These are phyloP conservation scores for Agelas oroides DNA, from an alignment of 37 sponge, comb jelly and placozoan genomes.

Conservation along the genomic window DNA sequence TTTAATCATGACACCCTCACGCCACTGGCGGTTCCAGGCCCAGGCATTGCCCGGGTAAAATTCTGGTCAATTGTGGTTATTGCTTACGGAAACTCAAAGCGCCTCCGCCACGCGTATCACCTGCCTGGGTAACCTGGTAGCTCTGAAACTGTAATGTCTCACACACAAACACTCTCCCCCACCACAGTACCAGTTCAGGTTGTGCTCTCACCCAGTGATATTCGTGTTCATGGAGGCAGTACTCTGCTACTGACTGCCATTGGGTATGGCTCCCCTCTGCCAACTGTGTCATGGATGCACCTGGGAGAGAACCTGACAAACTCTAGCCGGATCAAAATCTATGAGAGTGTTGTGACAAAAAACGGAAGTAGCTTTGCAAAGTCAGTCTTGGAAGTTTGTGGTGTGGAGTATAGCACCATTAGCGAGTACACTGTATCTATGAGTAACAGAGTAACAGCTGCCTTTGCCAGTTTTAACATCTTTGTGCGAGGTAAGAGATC, in stretches of 20 bases:
- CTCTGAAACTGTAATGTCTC: too few relatives aligned
- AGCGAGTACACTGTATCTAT: too few relatives aligned
- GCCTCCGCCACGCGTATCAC: too few relatives aligned
- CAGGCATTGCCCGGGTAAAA: too few relatives aligned
- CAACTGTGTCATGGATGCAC: background rate
- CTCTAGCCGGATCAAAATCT: slow-evolving; percentile 28
- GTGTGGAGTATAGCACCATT: background rate
- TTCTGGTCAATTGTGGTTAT: too few relatives aligned
- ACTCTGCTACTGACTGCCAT: slow-evolving; percentile 1
- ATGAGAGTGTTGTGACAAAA: background rate
- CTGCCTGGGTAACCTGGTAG: too few relatives aligned
- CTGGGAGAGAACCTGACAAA: background rate
- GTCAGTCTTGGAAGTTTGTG: slow-evolving; percentile 41
- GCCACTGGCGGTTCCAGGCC: too few relatives aligned
- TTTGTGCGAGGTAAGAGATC: too few relatives aligned
- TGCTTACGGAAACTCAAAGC: too few relatives aligned
- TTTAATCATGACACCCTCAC: too few relatives aligned
- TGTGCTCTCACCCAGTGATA: background rate
- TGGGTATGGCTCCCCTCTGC: background rate
- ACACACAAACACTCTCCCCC: background rate
- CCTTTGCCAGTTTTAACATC: too few relatives aligned
- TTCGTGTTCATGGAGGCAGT: background rate
- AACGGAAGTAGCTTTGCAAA: background rate
- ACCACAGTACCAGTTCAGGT: background rate
- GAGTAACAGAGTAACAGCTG: too few relatives aligned